Conservation (phyloP, 2,113 vertebrate species). For the Lonchura striata region DNA sequence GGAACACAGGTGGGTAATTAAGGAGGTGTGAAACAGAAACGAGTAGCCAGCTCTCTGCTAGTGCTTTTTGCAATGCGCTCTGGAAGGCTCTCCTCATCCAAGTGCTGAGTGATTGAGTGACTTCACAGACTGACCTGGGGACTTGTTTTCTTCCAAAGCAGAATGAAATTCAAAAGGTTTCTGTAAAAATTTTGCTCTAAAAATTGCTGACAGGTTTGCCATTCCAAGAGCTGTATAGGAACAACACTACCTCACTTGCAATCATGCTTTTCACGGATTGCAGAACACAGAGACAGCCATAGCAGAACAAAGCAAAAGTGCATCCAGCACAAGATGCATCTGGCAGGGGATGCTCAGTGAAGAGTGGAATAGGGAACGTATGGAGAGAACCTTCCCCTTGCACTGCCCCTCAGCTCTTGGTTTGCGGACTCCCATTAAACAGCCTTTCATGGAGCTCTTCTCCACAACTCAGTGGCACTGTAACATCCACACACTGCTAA, state of each 20-base stretch:
- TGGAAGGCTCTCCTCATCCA: slow-evolving; percentile 32
- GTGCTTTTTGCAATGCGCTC: background rate
- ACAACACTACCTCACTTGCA: background rate
- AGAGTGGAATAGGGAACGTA: background rate
- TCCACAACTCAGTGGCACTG: background rate
- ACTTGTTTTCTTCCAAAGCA: slow-evolving; percentile 33
- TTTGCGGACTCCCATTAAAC: background rate
- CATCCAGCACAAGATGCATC: background rate
- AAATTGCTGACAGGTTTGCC: background rate
- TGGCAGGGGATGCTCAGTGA: background rate
- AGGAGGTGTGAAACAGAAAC: slow-evolving; percentile 73
- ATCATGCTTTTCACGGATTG: background rate
- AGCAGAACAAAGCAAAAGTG: background rate
- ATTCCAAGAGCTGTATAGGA: background rate
- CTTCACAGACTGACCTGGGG: slow-evolving; percentile 51
- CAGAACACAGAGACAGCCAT: background rate
- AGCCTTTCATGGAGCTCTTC: background rate
- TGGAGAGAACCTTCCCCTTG: background rate
- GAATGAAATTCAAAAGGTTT: slow-evolving; percentile 26
- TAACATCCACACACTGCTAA: background rate
- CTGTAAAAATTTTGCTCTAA: background rate
- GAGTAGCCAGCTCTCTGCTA: slow-evolving; percentile 66
- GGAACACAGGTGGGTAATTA: slow-evolving; percentile 77
- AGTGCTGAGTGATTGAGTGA: slow-evolving; percentile 60
- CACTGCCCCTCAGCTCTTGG: background rate